Evolutionary conservation across 2,888 invertebrate genomes (phyloP).

Genomic region (Drosophila flavopinicola): DNA sequence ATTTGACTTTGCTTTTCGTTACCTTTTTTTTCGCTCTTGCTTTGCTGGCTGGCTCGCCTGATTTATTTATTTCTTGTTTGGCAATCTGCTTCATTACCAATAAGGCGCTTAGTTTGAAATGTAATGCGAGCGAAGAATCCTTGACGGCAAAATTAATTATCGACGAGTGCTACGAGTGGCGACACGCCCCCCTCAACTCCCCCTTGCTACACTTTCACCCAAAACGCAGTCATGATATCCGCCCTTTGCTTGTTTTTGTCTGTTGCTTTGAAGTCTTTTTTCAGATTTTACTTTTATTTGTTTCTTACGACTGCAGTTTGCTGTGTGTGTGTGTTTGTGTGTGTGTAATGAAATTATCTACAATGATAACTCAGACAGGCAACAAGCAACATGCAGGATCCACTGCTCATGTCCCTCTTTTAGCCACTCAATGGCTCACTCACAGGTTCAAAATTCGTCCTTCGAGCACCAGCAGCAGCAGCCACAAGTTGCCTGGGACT

Average conservation of each 20-base stretch:
- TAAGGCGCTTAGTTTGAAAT: conserved; percentile 71
- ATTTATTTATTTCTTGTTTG: conserved; percentile 18
- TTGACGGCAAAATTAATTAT: conserved; percentile 75
- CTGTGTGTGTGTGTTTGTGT: conserved; percentile 9
- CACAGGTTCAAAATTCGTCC: conserved; percentile 72
- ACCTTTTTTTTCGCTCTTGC: conserved; percentile 4
- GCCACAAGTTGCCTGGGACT: conserved; percentile 44
- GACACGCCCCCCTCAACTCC: conserved; percentile 28
- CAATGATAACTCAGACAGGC: conserved; percentile 56
- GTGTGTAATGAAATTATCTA: conserved; percentile 68
- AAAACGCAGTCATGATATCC: conserved; percentile 54
- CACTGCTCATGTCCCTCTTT: background rate
- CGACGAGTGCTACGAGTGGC: conserved; percentile 32
- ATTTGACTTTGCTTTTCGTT: conserved; percentile 50
- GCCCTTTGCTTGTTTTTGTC: conserved; percentile 71
- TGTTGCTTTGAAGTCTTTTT: conserved; percentile 52
- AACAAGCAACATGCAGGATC: conserved; percentile 33
- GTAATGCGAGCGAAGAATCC: conserved; percentile 56
- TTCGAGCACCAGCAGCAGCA: conserved; percentile 38
- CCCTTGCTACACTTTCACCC: conserved; percentile 1
- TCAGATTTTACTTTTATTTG: conserved; percentile 51
- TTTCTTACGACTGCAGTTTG: conserved; percentile 60
- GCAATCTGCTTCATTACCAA: conserved; percentile 51
- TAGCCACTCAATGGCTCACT: conserved; percentile 19
- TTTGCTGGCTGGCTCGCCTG: conserved; percentile 10